These are phyloP conservation scores for Dasypus novemcinctus DNA, from an alignment of 2,113 vertebrate species.

Conservation along the genomic window DNA sequence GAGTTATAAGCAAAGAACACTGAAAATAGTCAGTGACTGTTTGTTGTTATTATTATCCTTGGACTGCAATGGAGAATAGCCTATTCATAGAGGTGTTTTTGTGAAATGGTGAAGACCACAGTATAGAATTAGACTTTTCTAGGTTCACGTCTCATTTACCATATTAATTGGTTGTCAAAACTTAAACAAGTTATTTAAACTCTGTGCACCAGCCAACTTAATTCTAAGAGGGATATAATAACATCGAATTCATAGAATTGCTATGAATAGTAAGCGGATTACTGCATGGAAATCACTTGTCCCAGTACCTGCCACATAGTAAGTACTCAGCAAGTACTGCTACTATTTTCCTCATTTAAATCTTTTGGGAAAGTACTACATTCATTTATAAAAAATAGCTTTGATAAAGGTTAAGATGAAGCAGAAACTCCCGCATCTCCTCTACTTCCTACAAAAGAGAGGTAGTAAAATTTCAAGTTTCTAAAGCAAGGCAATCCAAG, in stretches of 20 bases:
- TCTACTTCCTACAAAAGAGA: background rate
- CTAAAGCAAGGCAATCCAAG: background rate
- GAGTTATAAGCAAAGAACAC: background rate
- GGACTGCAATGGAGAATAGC: background rate
- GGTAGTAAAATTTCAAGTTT: background rate
- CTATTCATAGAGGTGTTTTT: background rate
- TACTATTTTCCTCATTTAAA: background rate
- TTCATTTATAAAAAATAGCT: background rate
- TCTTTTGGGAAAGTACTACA: background rate
- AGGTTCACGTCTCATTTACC: background rate
- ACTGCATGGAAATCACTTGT: background rate
- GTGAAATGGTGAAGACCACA: background rate
- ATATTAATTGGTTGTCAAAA: background rate
- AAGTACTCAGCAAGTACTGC: background rate
- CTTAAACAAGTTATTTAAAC: background rate
- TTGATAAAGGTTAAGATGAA: background rate
- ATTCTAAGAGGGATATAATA: background rate
- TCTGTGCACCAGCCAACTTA: background rate
- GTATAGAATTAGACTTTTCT: background rate
- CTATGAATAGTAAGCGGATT: background rate
- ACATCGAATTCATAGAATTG: background rate
- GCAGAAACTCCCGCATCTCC: background rate
- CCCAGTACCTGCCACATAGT: too few species aligned
- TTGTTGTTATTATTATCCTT: background rate
- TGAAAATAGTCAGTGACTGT: background rate